Base-by-base conservation (phyloP, 2,888 invertebrate species). In the Beris morrisii region DNA sequence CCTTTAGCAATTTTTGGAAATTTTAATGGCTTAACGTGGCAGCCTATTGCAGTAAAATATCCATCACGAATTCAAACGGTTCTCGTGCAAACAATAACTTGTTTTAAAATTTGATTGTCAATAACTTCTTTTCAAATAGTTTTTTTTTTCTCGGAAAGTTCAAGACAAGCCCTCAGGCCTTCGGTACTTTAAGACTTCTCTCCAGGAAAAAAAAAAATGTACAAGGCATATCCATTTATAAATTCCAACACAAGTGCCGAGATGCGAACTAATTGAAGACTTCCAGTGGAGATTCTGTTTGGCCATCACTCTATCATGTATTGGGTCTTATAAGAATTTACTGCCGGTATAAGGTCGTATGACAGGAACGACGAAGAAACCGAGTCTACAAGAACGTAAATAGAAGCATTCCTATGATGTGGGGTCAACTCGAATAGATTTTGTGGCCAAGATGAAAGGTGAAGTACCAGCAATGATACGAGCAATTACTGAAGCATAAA, bases 51-150 rank as follows among this genome's bases (percentile, higher is more conserved):
- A 5, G 38, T 1, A 38, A 1, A 9, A 38, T 38, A 1, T 7
- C 1, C 38, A 54, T 28, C 12, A 55, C 64, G 32, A 64, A 64
- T 64, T 55, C 64, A 54, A 64, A 64, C 64, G 64, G 64, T 64
- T 55, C 52, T 64, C 44, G 52, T 31, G 38, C 28, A 45, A 46
- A 31, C 55, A 64, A 55, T 55, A 64, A 64, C 55, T 45, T 64
- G 55, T 64, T 55, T 55, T 54, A 32, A 55, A 54, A 64, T 64
- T 64, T 55, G 55, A 64, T 54, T 64, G 64, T 64, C 64, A 64
- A 64, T 64, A 64, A 22, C 31, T 64, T 64, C 55, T 44, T 55
- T 46, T 64, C 9, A 9, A 38, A 7, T 3, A 9, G 5, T 38
- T 38, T 9, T 38, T 38, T 38, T 38, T 38, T 38, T n/a, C 3